phyloP scores from a whole-genome alignment of 2,888 invertebrate species.

The Oscheius sp. region DNA sequence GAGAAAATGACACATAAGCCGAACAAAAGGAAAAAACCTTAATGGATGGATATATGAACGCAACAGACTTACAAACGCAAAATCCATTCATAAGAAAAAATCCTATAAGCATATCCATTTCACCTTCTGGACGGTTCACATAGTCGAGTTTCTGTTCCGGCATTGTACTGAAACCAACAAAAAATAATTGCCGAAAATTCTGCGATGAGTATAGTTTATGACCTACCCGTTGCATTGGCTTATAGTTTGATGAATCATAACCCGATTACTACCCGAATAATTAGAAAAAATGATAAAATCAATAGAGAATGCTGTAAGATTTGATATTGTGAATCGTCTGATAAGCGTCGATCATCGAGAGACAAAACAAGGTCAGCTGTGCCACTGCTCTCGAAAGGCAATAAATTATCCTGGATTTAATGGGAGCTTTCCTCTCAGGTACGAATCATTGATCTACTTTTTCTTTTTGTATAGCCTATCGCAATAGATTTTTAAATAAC shows the following conservation, averaged over 20 bases:
- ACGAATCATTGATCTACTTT: neutral
- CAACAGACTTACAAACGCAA: conserved; percentile 57
- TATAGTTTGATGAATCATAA: conserved; percentile 15
- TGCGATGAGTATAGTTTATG: neutral
- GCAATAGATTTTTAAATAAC: neutral
- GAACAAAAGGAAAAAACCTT: conserved; percentile 64
- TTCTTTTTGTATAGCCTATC: neutral
- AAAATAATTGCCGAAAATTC: neutral
- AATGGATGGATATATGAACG: conserved; percentile 2
- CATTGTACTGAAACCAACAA: conserved; percentile 22
- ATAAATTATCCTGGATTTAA: conserved; percentile 8
- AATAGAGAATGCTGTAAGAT: neutral
- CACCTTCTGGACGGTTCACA: conserved; percentile 53
- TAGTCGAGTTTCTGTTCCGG: conserved; percentile 31
- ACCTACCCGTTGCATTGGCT: conserved; percentile 1
- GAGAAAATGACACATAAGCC: conserved; percentile 65
- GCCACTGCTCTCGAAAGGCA: conserved; percentile 18
- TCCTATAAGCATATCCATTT: conserved; percentile 68
- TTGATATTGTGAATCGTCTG: neutral
- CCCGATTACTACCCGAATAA: neutral
- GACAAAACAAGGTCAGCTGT: conserved; percentile 21
- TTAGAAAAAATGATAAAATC: neutral
- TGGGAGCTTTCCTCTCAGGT: neutral
- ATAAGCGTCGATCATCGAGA: conserved; percentile 6
- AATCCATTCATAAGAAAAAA: conserved; percentile 69